Evolutionary conservation across 2,113 vertebrate species (phyloP).

Genomic region (Mionectes macconnelli): DNA sequence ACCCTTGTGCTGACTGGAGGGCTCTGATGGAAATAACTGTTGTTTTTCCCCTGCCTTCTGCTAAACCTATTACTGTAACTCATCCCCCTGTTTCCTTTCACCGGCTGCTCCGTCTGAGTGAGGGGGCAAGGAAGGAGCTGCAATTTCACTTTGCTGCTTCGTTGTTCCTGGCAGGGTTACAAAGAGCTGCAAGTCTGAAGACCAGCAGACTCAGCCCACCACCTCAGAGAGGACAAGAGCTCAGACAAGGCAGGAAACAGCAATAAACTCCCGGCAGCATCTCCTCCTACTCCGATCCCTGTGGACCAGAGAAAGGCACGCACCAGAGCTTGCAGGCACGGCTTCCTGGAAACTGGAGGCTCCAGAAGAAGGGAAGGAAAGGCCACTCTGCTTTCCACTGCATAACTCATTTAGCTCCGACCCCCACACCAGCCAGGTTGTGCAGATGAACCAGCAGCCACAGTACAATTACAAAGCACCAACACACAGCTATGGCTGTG

Average conservation of each 20-base stretch:
- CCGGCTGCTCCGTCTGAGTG: background rate
- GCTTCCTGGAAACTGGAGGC: background rate
- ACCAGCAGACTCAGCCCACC: background rate
- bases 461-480: background rate
- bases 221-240: conserved; percentile 14
- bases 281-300: background rate
- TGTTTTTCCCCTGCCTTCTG: background rate
- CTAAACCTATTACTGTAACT: conserved; percentile 22
- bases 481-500: background rate
- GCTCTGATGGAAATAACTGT: background rate
- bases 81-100: background rate
- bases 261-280: background rate
- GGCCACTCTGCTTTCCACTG: background rate
- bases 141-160: conserved; percentile 38
- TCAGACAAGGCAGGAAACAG: conserved; percentile 62
- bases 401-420: background rate
- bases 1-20: background rate
- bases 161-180: conserved; percentile 19
- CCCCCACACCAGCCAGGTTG: background rate
- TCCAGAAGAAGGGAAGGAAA: background rate
- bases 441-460: background rate
- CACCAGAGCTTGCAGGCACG: background rate
- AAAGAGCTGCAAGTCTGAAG: conserved; percentile 2
- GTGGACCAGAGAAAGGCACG: background rate
- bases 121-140: conserved; percentile 34